A percentile compares a stretch with the other conserved stretches of the same genome.
These are phyloP conservation scores for Trachelus troglodyta DNA, from an alignment of 2,888 invertebrate genomes.

Conservation along the genomic window DNA sequence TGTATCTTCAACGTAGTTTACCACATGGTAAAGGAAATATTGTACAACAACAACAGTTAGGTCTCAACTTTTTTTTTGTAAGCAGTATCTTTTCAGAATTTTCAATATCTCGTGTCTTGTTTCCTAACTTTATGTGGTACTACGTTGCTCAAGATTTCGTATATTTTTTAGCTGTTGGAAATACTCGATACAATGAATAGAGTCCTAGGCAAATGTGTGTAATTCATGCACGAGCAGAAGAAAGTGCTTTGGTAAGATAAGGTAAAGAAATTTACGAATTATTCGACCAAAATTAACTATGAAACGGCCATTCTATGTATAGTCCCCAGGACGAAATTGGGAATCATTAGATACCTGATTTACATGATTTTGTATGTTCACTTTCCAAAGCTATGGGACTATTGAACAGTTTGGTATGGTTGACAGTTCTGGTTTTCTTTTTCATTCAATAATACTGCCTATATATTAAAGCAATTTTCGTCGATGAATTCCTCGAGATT, in stretches of 20 bases:
- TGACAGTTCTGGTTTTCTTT: background rate
- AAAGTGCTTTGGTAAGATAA: background rate
- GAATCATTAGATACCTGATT: background rate
- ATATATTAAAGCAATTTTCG: background rate
- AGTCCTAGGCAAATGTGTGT: background rate
- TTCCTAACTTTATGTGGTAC: background rate
- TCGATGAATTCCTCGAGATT: constrained; percentile 11
- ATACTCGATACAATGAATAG: background rate
- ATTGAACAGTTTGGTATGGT: background rate
- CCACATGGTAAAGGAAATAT: background rate
- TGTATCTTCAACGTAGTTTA: background rate
- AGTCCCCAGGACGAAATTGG: background rate
- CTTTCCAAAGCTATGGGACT: background rate
- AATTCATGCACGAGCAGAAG: background rate
- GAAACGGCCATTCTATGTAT: background rate
- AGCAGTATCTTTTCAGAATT: background rate
- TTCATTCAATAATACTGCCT: background rate
- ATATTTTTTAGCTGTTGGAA: background rate
- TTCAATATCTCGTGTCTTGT: background rate
- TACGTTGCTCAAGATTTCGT: background rate
- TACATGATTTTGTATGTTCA: background rate
- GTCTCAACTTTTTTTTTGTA: background rate
- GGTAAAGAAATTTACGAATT: background rate
- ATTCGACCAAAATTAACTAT: background rate
- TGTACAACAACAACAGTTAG: background rate